Base-by-base conservation (phyloP, 2,113 vertebrate genomes). In the Trichechus manatus region DNA sequence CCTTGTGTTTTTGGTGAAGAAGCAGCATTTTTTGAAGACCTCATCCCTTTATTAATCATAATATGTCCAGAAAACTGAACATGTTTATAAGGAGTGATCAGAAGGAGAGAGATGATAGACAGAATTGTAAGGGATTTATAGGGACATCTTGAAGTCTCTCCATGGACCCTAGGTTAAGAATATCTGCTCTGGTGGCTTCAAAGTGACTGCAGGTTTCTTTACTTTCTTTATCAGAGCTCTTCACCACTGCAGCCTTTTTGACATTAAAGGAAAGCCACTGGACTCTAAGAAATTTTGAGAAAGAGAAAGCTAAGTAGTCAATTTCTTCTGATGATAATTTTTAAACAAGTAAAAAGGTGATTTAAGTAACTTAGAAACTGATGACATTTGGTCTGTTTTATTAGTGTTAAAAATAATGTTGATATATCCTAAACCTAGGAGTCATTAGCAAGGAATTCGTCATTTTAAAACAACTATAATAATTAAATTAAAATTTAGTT, bases 401-500 rank as follows among this genome's bases (percentile, higher is more conserved):
- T 70, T 79, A 93, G 11, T 44, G 8, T 36, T 36, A 78, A 56
- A 84, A 90, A 64, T 75, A 72, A 87, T 86, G 31, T 3, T 86
- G 10, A 79, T 87, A 83, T 84, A 74, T 68, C 3, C 17, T 61
- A 92, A 89, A 53, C 3, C 66, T 92, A 86, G n/a, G 75, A 50
- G 15, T 78, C 27, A 78, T 75, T 70, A 86, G 75, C 33, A 77
- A 33, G 14, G 33, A 86, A 9, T 27, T 3, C 50, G 25, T 29
- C n/a, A 79, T 70, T 94, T 79, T 23, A 6, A 89, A 93, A 27
- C 42, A 92, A 36, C 39, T 88, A 25, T 72, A 66, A 61, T 44
- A 89, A 93, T 89, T 61, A 83, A 89, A 66, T 19, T 36, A 44
- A 70, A 83, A 87, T 75, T 80, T 78, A 59, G 91, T 56, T 74